Evolutionary conservation across 2,797 vertebrate genomes (phyloP).

Genomic region (Aplochiton taeniatus): DNA sequence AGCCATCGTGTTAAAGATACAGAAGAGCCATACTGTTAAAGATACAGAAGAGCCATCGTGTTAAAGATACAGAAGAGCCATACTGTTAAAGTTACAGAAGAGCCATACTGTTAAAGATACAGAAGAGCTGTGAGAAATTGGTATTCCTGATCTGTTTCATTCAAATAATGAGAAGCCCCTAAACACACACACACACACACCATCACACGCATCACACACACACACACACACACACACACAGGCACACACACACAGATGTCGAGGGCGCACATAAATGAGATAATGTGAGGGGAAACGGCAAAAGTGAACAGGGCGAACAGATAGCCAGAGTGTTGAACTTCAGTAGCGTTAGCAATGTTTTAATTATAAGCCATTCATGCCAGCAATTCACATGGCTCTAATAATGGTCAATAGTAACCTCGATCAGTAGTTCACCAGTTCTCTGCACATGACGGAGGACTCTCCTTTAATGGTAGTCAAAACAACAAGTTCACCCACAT

Average conservation of each 20-base stretch:
- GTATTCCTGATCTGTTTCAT: slow-evolving; percentile 37
- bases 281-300: neutral
- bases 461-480: no score
- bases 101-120: neutral
- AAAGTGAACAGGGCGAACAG: slow-evolving; percentile 17
- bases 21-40: neutral
- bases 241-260: slow-evolving; percentile 1
- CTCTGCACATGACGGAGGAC: no score
- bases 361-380: slow-evolving; percentile 65
- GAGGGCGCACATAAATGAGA: neutral
- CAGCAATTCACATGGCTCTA: slow-evolving; percentile 54
- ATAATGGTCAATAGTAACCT: slow-evolving; percentile 61
- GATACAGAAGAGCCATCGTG: neutral
- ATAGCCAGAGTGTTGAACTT: slow-evolving; percentile 23
- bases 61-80: no score
- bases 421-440: no score
- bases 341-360: slow-evolving; percentile 61
- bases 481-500: no score
- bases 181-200: neutral
- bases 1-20: no score
- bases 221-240: neutral
- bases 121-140: slow-evolving; percentile 57
- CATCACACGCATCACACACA: neutral
- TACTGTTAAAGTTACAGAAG: no score
- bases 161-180: slow-evolving; percentile 21